A percentile compares a stretch with the other conserved stretches of the same genome.
Conservation (phyloP, 2,888 invertebrate genomes). For the Cerceris rybyensis region DNA sequence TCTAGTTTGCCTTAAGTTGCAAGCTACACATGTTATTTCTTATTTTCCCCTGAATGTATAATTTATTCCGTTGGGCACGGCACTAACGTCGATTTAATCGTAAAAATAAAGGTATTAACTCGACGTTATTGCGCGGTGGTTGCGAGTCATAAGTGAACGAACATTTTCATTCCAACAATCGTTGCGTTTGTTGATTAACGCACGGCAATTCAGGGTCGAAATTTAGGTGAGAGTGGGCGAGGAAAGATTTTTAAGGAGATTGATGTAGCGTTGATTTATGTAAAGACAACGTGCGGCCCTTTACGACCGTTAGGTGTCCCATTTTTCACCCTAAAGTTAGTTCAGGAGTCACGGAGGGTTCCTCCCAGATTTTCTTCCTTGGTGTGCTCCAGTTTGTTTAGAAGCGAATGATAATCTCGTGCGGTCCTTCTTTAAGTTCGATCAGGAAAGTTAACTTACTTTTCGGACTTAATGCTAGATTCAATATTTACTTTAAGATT, state of each 20-base stretch:
- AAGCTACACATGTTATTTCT: conserved; percentile 63
- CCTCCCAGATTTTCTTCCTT: conserved; percentile 3
- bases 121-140: conserved; percentile 3
- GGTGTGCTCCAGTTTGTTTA: conserved; percentile 37
- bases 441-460: neutral
- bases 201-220: no score
- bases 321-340: conserved; percentile 59
- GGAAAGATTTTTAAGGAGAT: conserved; percentile 5
- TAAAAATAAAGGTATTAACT: conserved; percentile 29
- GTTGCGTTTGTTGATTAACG: neutral
- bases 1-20: conserved; percentile 77
- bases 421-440: neutral
- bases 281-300: conserved; percentile 31
- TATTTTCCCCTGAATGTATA: conserved; percentile 69
- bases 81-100: conserved; percentile 7
- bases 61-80: conserved; percentile 62
- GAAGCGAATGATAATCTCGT: conserved; percentile 36
- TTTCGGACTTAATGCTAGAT: neutral
- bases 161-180: neutral
- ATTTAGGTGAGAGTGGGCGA: neutral
- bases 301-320: conserved; percentile 54
- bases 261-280: conserved; percentile 44
- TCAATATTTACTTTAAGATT: neutral
- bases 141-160: neutral
- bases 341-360: conserved; percentile 34